phyloP scores from a whole-genome alignment of 2,888 invertebrate species.

The Coelopa pilipes region DNA sequence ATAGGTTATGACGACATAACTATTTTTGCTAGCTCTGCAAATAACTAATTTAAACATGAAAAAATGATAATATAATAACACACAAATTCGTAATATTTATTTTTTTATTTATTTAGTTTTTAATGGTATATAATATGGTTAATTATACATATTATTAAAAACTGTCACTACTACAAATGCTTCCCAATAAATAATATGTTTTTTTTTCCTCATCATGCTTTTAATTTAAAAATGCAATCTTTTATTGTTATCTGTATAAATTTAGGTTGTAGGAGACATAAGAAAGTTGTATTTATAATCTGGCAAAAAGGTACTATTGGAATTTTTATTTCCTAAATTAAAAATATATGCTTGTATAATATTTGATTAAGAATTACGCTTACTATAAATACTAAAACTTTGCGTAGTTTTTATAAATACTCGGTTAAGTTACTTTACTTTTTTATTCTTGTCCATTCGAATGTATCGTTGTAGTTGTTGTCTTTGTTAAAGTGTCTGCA shows the following conservation, averaged over 20 bases:
- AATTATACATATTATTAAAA: slow-evolving; percentile 22
- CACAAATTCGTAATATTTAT: not conserved
- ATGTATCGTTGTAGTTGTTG: slow-evolving; percentile 45
- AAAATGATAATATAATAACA: not conserved
- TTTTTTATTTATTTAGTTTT: not conserved
- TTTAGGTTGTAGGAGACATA: not conserved
- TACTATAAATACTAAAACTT: slow-evolving; percentile 39
- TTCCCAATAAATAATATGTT: not conserved
- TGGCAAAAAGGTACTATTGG: slow-evolving; percentile 19
- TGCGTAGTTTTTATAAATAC: slow-evolving; percentile 24
- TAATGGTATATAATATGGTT: slow-evolving; percentile 23
- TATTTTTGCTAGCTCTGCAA: not conserved
- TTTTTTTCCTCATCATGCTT: not conserved
- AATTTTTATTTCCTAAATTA: slow-evolving; percentile 26
- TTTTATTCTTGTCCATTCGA: slow-evolving; percentile 61
- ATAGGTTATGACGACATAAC: not conserved
- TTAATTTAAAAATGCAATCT: slow-evolving; percentile 24
- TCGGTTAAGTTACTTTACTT: slow-evolving; percentile 14
- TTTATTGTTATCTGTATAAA: slow-evolving; percentile 6
- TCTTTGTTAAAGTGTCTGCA: slow-evolving; percentile 34
- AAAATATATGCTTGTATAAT: slow-evolving; percentile 27
- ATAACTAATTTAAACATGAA: not conserved
- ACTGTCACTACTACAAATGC: slow-evolving; percentile 19
- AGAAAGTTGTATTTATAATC: not conserved
- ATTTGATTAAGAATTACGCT: slow-evolving; percentile 33